phyloP scores from a whole-genome alignment of 2,888 invertebrate species.

The Lumbricus terrestris region DNA sequence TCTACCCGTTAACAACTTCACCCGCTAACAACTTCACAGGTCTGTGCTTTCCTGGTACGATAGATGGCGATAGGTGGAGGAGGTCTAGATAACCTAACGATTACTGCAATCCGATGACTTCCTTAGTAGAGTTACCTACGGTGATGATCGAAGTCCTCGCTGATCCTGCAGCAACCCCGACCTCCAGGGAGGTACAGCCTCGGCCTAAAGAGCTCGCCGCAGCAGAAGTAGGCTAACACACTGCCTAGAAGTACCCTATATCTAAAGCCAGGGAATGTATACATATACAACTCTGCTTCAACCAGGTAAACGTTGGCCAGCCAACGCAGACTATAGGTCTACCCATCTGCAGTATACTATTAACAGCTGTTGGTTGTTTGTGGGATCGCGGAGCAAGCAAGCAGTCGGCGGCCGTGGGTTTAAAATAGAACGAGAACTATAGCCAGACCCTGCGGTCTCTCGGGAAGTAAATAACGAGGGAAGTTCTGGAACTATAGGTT shows the following conservation, averaged over 20 bases:
- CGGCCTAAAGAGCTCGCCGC: background rate
- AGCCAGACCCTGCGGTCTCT: background rate
- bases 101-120: background rate
- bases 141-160: background rate
- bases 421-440: background rate
- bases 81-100: background rate
- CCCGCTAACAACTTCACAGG: background rate
- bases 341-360: background rate
- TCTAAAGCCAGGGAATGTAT: background rate
- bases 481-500: background rate
- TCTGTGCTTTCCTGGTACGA: background rate
- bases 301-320: background rate
- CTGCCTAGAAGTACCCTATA: background rate
- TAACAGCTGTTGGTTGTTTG: background rate
- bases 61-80: background rate
- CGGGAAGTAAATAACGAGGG: background rate
- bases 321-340: background rate
- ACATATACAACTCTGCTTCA: too few species aligned
- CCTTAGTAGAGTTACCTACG: background rate
- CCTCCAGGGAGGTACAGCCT: background rate
- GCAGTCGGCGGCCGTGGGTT: background rate
- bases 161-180: background rate
- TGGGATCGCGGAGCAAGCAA: background rate
- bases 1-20: background rate
- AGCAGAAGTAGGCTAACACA: background rate